phyloP scores from a whole-genome alignment of 1,140 invertebrate species.

The Pectinophora gossypiella region DNA sequence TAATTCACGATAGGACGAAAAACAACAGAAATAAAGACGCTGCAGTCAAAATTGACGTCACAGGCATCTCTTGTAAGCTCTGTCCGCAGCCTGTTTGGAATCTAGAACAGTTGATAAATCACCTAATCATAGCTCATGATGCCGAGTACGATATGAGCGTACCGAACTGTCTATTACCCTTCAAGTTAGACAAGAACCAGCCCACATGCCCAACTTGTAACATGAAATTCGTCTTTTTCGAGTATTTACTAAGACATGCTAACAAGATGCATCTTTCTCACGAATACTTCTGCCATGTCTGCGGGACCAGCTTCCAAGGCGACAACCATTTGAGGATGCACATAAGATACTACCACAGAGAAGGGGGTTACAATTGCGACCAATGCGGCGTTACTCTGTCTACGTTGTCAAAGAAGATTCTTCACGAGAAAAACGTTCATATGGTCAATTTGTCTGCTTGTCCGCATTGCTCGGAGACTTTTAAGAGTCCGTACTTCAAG shows the following conservation, averaged over 20 bases:
- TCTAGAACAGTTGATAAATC: slow-evolving; percentile 53
- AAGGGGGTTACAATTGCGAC: slow-evolving; percentile 56
- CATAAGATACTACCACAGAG: slow-evolving; percentile 58
- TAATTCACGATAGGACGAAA: slow-evolving; percentile 51
- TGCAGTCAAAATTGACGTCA: slow-evolving; percentile 62
- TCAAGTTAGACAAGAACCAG: slow-evolving; percentile 53
- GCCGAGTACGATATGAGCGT: slow-evolving; percentile 59
- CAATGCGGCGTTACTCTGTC: slow-evolving; percentile 43
- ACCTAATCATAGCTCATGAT: slow-evolving; percentile 65
- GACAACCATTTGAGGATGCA: slow-evolving; percentile 66
- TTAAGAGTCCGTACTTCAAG: slow-evolving; percentile 61
- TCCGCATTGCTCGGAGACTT: slow-evolving; percentile 55
- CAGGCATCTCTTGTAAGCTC: slow-evolving; percentile 46
- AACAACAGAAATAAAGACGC: slow-evolving; percentile 62
- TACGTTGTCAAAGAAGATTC: slow-evolving; percentile 54
- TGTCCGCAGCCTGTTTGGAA: slow-evolving; percentile 35
- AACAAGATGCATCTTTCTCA: slow-evolving; percentile 61
- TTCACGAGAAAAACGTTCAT: slow-evolving; percentile 62
- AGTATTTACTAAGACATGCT: slow-evolving; percentile 54
- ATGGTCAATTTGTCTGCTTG: slow-evolving; percentile 47
- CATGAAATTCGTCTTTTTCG: slow-evolving; percentile 62
- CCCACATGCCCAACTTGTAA: slow-evolving; percentile 54
- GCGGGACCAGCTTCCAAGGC: slow-evolving; percentile 60
- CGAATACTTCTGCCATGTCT: slow-evolving; percentile 62
- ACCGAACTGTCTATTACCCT: slow-evolving; percentile 56